Evolutionary conservation across 2,113 vertebrate species (phyloP).

Genomic region (Dicaeum eximium): DNA sequence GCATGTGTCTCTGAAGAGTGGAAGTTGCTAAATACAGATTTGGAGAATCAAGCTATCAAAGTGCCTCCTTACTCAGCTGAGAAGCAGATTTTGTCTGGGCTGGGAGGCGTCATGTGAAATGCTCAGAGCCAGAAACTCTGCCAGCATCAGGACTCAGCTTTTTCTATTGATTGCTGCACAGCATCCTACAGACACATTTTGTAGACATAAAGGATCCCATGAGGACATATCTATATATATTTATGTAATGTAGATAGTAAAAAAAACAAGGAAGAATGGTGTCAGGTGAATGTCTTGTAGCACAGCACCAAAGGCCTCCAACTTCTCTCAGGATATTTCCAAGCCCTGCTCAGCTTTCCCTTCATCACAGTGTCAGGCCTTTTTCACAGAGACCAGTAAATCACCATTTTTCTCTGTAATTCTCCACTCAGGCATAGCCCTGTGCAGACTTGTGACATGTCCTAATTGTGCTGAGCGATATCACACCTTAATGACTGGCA

Average conservation of each 20-base stretch:
- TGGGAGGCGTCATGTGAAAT: background rate
- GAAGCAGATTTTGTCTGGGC: background rate
- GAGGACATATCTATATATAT: background rate
- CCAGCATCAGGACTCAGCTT: background rate
- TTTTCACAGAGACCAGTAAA: background rate
- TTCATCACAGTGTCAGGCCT: background rate
- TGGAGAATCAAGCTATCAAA: background rate
- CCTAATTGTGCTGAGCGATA: background rate
- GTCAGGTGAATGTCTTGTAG: background rate
- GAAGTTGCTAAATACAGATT: background rate
- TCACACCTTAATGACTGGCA: constrained; percentile 26
- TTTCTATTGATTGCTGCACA: background rate
- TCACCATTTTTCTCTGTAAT: constrained; percentile 1
- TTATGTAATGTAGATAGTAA: background rate
- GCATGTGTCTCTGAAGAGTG: background rate
- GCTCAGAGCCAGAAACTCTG: background rate
- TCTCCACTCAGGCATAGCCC: background rate
- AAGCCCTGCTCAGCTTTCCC: background rate
- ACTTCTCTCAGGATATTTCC: background rate
- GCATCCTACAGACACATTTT: background rate
- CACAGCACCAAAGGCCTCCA: background rate
- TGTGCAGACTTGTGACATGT: background rate
- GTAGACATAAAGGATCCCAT: background rate
- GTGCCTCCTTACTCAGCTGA: constrained; percentile 11
- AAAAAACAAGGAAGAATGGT: background rate